Conservation (phyloP, 2,113 vertebrate genomes). For the Limanda limanda region DNA sequence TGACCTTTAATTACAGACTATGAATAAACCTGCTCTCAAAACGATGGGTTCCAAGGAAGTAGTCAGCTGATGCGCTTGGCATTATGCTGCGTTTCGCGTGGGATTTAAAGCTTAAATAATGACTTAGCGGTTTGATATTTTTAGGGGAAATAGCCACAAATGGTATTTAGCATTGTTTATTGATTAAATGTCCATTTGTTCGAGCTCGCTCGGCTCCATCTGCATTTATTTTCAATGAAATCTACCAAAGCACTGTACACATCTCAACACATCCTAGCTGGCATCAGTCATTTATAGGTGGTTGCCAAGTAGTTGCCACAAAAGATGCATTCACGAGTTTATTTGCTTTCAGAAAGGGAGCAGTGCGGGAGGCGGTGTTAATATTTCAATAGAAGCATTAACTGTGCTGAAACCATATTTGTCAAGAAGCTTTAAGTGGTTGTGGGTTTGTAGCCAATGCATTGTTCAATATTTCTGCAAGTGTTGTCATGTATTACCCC, state of each 20-base stretch:
- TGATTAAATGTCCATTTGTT: slow-evolving; percentile 13
- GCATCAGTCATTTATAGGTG: not conserved
- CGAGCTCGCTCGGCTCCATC: not conserved
- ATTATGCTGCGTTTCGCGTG: not conserved
- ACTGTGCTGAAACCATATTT: slow-evolving; percentile 20
- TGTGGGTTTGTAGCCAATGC: slow-evolving; percentile 1
- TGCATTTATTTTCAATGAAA: not conserved
- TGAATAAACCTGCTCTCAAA: slow-evolving; percentile 17
- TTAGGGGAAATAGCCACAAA: slow-evolving; percentile 13
- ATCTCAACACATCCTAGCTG: not conserved
- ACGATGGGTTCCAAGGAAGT: slow-evolving; percentile 16
- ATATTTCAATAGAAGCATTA: slow-evolving; percentile 13
- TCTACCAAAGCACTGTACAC: not conserved
- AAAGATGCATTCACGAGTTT: not conserved
- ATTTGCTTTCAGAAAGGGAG: not conserved
- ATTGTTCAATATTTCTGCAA: slow-evolving; percentile 22
- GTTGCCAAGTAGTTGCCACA: not conserved
- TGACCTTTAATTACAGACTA: slow-evolving; percentile 44
- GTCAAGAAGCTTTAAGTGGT: slow-evolving; percentile 5
- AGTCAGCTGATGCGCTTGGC: not conserved
- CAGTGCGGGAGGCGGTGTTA: not conserved
- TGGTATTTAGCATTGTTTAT: slow-evolving; percentile 10
- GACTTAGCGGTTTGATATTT: not conserved
- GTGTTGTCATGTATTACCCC: not conserved
- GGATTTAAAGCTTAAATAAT: slow-evolving; percentile 28